Conservation (phyloP, 2,113 vertebrate genomes). For the Panurus biarmicus region DNA sequence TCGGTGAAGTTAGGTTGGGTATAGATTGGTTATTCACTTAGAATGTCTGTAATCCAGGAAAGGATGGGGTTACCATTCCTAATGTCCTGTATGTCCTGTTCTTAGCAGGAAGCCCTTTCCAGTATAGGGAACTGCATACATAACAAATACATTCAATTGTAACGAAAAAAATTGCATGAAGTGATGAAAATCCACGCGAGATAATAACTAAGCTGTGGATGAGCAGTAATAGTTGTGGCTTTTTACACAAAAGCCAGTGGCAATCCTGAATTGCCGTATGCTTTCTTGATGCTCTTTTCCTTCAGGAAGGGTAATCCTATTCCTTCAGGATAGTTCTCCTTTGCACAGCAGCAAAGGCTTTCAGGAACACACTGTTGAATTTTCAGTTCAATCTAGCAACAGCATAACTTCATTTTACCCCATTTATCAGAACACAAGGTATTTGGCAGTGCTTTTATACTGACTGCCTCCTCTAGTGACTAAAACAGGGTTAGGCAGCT, state of each 20-base stretch:
- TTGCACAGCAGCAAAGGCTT: background rate
- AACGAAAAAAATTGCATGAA: background rate
- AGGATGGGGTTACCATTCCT: background rate
- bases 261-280: background rate
- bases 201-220: background rate
- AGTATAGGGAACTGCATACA: background rate
- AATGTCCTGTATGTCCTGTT: rapidly evolving
- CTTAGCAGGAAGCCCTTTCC: background rate
- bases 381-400: background rate
- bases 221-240: background rate
- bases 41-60: background rate
- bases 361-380: background rate
- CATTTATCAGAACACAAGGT: background rate
- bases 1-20: background rate
- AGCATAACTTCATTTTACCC: background rate
- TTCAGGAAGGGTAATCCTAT: background rate
- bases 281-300: background rate
- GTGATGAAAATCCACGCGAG: background rate
- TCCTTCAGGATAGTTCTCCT: too few relatives aligned
- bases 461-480: background rate
- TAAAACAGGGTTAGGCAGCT: background rate
- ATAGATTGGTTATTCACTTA: background rate
- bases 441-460: background rate
- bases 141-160: background rate
- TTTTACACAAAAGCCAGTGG: background rate